A percentile compares a stretch with the other conserved stretches of the same genome.
Conservation (phyloP, 2,113 vertebrate genomes). For the Nesoenas mayeri region DNA sequence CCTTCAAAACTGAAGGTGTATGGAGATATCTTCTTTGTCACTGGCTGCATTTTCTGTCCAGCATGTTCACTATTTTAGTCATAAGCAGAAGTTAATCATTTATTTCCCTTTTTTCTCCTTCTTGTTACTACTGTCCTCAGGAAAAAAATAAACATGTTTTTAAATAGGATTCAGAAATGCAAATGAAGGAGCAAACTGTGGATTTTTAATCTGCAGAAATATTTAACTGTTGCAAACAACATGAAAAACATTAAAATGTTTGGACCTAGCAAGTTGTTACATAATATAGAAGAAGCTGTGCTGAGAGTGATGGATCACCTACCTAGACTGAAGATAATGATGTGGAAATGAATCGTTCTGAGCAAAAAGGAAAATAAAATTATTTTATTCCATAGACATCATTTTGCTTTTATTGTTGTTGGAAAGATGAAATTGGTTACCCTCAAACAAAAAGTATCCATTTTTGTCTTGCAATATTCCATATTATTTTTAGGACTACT, state of each 20-base stretch:
- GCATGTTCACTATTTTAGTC: background rate
- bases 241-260: background rate
- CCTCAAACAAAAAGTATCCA: background rate
- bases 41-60: background rate
- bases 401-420: background rate
- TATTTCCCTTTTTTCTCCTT: background rate
- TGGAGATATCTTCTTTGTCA: background rate
- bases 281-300: background rate
- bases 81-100: background rate
- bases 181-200: background rate
- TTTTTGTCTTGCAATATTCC: background rate
- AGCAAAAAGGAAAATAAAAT: background rate
- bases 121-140: background rate
- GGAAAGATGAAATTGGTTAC: background rate
- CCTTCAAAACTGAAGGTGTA: background rate
- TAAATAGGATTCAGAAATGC: background rate
- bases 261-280: background rate
- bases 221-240: background rate
- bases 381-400: rapidly evolving
- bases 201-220: background rate
- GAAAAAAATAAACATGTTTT: background rate
- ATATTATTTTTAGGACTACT: background rate
- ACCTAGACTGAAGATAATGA: background rate
- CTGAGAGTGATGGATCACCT: background rate
- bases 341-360: background rate